Conservation (phyloP, 2,113 vertebrate genomes). For the Cephalopholis sonnerati region DNA sequence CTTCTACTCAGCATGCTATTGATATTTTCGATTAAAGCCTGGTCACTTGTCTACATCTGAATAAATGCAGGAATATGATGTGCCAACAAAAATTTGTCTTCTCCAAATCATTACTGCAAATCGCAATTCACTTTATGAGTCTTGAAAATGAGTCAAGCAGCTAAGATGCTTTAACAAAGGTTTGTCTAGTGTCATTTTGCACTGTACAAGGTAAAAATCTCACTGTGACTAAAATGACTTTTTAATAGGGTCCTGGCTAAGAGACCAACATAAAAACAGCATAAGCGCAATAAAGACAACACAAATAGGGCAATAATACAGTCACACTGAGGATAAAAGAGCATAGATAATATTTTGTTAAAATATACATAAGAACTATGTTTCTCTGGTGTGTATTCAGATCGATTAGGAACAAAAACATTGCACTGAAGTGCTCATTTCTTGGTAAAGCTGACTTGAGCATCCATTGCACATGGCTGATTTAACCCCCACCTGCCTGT, state of each 20-base stretch:
- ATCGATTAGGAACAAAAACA: neutral
- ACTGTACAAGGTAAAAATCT: neutral
- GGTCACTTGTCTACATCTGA: neutral
- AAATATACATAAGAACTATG: neutral
- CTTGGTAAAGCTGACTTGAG: neutral
- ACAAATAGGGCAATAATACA: neutral
- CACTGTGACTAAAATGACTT: neutral
- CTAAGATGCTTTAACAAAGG: neutral
- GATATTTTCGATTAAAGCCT: neutral
- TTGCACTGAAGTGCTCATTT: neutral
- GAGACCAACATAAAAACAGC: neutral
- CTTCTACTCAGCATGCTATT: neutral
- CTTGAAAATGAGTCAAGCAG: neutral
- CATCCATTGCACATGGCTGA: neutral
- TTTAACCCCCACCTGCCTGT: neutral
- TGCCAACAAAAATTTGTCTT: neutral
- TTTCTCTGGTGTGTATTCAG: constrained; percentile 18
- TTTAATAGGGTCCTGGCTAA: neutral
- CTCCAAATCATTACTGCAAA: neutral
- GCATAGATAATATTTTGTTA: neutral
- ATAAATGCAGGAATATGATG: neutral
- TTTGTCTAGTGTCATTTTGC: neutral
- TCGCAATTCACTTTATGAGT: neutral
- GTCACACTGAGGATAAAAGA: neutral
- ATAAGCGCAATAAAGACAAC: neutral